Evolutionary conservation across 2,888 invertebrate species (phyloP), one percentile per base, ranked within the genome.

Genomic region (Proisotoma minuta): DNA sequence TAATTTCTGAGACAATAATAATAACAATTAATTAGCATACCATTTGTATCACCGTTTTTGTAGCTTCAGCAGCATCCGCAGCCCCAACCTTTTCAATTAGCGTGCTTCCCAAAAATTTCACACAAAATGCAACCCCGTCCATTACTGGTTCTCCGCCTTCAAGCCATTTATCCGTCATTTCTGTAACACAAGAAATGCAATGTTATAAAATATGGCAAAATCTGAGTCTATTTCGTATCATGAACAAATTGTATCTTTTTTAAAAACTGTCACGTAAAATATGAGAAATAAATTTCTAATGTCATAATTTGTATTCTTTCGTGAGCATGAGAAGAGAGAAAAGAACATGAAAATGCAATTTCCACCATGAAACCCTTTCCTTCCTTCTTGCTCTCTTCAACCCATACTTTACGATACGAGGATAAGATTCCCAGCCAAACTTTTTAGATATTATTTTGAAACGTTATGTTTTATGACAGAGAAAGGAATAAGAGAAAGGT

Each of bases 21-120:
- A 10, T 15, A 8, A 34, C 8, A 34, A 34, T 15, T 34, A 34
- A 34, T 10, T 15, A 34, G 15, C 8, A 34, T 81, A 77, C 85
- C 84, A 74, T 82, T 73, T 86, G 84, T 66, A 91, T 83, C 70
- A 91, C 87, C 40, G 86, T 85, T 76, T 89, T 88, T 53, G 92
- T 88, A 34, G 91, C 91, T 60, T 88, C 85, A 2, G 89, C 87
- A 27, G 87, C 85, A 71, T 89, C 87, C 24, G 87, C 85, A 71
- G 85, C 86, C 20, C 84, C 84, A 5, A 87, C 85, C 54, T 88
- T 85, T 76, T 89, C 89, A 8, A 90, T 87, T 3, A 88, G 82
- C 22, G 86, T 87, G 63, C 85, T 85, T 18, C 91, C 91, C 57
- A 90, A 83, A 78, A 90, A 90, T 77, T 89, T 86, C 68, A 88